A percentile compares a stretch with the other conserved stretches of the same genome.
Evolutionary conservation across 2,888 invertebrate genomes (phyloP).

Genomic region (Hedychridium roseum): DNA sequence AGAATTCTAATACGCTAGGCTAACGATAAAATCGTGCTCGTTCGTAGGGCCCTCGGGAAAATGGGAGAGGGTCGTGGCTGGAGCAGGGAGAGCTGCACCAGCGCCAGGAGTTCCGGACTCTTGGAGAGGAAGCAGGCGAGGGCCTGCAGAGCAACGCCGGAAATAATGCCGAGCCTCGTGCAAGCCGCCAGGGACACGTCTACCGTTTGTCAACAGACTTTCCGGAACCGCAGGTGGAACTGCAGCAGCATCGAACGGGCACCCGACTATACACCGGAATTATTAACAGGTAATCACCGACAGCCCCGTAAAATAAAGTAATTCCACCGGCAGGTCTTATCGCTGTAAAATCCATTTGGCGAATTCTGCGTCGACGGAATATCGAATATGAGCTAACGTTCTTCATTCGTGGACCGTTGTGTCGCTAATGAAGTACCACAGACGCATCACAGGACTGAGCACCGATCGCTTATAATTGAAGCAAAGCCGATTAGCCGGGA

Average conservation of each 20-base stretch:
- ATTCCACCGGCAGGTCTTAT: no score
- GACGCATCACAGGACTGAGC: no score
- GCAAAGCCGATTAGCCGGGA: constrained; percentile 1
- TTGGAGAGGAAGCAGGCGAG: constrained; percentile 72
- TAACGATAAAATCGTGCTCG: no score
- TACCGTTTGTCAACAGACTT: constrained; percentile 75
- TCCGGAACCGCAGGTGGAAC: constrained; percentile 82
- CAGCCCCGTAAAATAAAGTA: no score
- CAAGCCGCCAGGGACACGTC: constrained; percentile 75
- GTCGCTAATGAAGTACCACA: no score
- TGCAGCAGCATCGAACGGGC: constrained; percentile 79
- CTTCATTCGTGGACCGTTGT: no score
- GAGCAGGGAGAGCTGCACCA: constrained; percentile 57
- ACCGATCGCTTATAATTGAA: neutral
- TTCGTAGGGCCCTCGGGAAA: constrained; percentile 54
- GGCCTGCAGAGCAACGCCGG: constrained; percentile 72
- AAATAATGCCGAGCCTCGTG: constrained; percentile 80
- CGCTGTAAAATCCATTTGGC: no score
- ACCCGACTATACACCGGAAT: constrained; percentile 78
- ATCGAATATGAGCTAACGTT: no score
- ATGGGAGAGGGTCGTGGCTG: constrained; percentile 49
- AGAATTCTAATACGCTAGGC: no score
- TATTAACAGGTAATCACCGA: constrained; percentile 80
- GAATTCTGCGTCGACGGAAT: no score
- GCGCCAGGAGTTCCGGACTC: constrained; percentile 65